phyloP scores from a whole-genome alignment of 1,140 invertebrate species.

The Glossosoma conforme region DNA sequence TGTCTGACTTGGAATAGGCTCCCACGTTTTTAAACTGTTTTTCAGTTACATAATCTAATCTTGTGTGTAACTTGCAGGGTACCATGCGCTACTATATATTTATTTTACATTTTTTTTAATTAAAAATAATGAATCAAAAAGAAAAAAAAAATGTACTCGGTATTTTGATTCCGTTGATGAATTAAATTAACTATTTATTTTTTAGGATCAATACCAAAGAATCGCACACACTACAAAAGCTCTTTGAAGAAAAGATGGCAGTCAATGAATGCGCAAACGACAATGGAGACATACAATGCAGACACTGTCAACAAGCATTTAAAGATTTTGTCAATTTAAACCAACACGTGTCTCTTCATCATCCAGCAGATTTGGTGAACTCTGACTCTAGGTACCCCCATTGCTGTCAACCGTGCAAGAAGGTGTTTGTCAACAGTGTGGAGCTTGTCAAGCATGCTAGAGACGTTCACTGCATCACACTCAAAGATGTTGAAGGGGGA shows the following conservation, averaged over 20 bases:
- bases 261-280: neutral
- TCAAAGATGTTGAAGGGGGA: neutral
- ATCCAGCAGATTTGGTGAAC: neutral
- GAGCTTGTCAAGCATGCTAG: slow-evolving; percentile 5
- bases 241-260: neutral
- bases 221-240: slow-evolving; percentile 4
- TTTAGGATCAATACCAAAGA: no score
- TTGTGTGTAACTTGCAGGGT: no score
- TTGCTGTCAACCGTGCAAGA: slow-evolving; percentile 1
- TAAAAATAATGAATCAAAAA: no score
- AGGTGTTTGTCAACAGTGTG: neutral
- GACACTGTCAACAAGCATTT: neutral
- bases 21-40: no score
- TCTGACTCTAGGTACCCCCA: neutral
- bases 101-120: no score
- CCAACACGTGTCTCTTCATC: neutral
- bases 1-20: no score
- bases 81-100: no score
- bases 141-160: no score
- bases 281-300: neutral
- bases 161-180: no score
- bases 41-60: no score
- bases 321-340: neutral
- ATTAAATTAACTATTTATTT: no score
- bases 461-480: neutral